These are phyloP conservation scores for Gnatocerus cornutus DNA, from an alignment of 2,888 invertebrate genomes.

Conservation along the genomic window DNA sequence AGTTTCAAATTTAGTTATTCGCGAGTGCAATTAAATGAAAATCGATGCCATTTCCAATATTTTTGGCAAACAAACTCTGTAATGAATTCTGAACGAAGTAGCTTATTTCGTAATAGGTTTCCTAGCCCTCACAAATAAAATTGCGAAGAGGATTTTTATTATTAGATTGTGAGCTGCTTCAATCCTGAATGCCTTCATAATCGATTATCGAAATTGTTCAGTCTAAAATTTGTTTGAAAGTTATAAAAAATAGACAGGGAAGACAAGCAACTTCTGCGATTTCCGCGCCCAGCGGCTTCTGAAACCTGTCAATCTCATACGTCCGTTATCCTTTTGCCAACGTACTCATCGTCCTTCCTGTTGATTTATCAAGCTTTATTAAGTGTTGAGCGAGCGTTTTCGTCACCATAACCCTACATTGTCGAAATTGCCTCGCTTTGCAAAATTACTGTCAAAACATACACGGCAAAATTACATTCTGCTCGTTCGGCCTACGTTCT, in stretches of 20 bases:
- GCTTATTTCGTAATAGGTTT: slow-evolving; percentile 5
- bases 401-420: background rate
- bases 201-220: background rate
- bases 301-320: slow-evolving; percentile 18
- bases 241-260: background rate
- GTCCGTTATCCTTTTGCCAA: background rate
- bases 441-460: slow-evolving; percentile 33
- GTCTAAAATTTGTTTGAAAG: no score
- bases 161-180: no score
- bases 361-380: slow-evolving; percentile 20
- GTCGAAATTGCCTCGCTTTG: slow-evolving; percentile 25
- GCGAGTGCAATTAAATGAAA: background rate
- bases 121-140: background rate
- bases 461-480: slow-evolving; percentile 19
- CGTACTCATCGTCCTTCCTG: slow-evolving; percentile 4
- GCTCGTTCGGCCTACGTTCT: background rate
- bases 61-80: background rate
- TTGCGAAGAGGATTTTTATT: background rate
- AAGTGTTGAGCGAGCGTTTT: slow-evolving; percentile 11
- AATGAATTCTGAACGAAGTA: background rate
- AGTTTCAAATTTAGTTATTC: background rate
- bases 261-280: slow-evolving; percentile 4
- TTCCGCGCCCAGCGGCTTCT: slow-evolving; percentile 22
- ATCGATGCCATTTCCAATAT: background rate
- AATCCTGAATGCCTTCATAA: no score